A percentile compares a stretch with the other conserved stretches of the same genome.
phyloP scores from a whole-genome alignment of 1,140 invertebrate genomes.

The Ceratina australensis region DNA sequence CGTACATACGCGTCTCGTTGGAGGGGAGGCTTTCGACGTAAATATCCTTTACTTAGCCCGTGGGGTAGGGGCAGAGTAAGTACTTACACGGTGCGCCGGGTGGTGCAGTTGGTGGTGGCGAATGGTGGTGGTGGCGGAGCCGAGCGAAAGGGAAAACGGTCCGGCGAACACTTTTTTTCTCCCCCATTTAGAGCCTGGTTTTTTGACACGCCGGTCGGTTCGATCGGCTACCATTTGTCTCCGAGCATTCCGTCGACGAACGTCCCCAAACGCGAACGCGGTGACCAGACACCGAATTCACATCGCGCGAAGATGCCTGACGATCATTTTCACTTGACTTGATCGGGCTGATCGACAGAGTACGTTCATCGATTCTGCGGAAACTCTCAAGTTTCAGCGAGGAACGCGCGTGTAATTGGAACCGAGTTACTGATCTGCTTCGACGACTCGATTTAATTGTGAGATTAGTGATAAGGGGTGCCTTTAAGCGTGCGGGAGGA shows the following conservation, averaged over 20 bases:
- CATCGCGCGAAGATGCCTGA: constrained; percentile 32
- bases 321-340: constrained; percentile 22
- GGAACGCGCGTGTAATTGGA: neutral
- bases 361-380: neutral
- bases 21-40: constrained; percentile 37
- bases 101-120: constrained; percentile 3
- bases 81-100: constrained; percentile 21
- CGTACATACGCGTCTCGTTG: constrained; percentile 1
- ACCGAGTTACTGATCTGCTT: neutral
- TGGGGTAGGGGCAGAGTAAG: constrained; percentile 32
- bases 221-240: constrained; percentile 77
- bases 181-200: constrained; percentile 65
- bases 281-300: constrained; percentile 33
- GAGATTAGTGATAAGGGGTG: neutral
- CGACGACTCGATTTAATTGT: no score
- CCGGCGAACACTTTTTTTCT: constrained; percentile 67
- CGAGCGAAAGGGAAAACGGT: constrained; percentile 77
- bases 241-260: constrained; percentile 54
- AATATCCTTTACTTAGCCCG: constrained; percentile 3
- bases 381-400: neutral
- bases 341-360: neutral
- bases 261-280: constrained; percentile 53
- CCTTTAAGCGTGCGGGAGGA: constrained; percentile 1
- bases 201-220: constrained; percentile 73
- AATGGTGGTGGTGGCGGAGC: constrained; percentile 54